Percentiles rank a stretch among this genome's conserved stretches.
Evolutionary conservation across 2,888 invertebrate genomes (phyloP).

Genomic region (Mesorhabditis spiculigera): DNA sequence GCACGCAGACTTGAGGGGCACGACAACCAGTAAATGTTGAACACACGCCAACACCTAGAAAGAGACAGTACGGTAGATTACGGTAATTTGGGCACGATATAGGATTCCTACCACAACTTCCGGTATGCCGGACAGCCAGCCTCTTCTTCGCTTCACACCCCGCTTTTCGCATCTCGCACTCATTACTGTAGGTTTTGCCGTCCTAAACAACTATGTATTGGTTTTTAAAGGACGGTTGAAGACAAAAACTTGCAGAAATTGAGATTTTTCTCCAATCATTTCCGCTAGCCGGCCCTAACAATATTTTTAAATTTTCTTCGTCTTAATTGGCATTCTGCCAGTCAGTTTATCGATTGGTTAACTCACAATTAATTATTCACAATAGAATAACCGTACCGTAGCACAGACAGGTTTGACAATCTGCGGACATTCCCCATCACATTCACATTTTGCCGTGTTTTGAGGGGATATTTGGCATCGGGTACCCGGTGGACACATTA

Average conservation of each 20-base stretch:
- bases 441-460: constrained; percentile 30
- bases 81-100: not conserved
- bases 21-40: constrained; percentile 33
- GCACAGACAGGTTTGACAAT: constrained; percentile 44
- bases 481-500: constrained; percentile 74
- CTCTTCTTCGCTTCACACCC: constrained; percentile 60
- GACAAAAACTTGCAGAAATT: not conserved
- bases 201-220: constrained; percentile 62
- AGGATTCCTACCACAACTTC: constrained; percentile 62
- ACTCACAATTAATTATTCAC: too few species aligned
- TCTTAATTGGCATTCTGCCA: not conserved
- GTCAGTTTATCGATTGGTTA: not conserved
- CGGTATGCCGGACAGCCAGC: constrained; percentile 62
- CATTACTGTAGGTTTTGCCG: constrained; percentile 78
- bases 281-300: too few species aligned
- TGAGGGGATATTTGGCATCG: constrained; percentile 67
- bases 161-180: constrained; percentile 73
- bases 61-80: not conserved
- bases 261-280: not conserved
- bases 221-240: not conserved
- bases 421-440: constrained; percentile 35
- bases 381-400: constrained; percentile 26
- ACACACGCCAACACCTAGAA: constrained; percentile 38
- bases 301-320: not conserved
- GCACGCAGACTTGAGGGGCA: constrained; percentile 37